Evolutionary conservation across 2,888 invertebrate genomes (phyloP).

Genomic region (Drosophila robusta): DNA sequence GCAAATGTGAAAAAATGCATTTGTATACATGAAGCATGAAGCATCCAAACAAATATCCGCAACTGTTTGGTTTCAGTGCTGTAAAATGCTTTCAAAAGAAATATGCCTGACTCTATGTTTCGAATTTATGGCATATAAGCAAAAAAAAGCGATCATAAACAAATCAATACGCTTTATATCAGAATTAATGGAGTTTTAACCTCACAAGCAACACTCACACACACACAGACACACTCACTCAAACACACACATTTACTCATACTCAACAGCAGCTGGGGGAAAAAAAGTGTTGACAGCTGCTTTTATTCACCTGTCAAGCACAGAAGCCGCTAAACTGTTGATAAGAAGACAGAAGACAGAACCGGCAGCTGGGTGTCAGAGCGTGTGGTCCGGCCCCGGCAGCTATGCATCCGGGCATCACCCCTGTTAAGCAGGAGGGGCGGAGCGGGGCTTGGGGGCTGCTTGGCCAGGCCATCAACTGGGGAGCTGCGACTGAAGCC

Average conservation of each 20-base stretch:
- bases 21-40: background rate
- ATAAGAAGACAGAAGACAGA: slow-evolving; percentile 54
- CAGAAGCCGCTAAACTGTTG: slow-evolving; percentile 79
- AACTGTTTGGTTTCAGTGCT: background rate
- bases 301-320: slow-evolving; percentile 81
- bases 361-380: slow-evolving; percentile 38
- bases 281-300: slow-evolving; percentile 79
- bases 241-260: slow-evolving; percentile 3
- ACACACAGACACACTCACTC: slow-evolving; percentile 3
- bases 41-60: background rate
- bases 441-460: background rate
- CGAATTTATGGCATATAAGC: background rate
- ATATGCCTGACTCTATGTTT: background rate
- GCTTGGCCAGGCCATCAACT: slow-evolving; percentile 39
- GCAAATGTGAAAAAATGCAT: background rate
- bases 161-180: slow-evolving; percentile 65
- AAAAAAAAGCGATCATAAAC: slow-evolving; percentile 16
- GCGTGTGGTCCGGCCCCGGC: slow-evolving; percentile 33
- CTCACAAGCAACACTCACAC: slow-evolving; percentile 17
- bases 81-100: slow-evolving; percentile 3
- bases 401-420: slow-evolving; percentile 29
- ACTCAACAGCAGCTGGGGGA: slow-evolving; percentile 15
- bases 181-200: slow-evolving; percentile 70
- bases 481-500: slow-evolving; percentile 13
- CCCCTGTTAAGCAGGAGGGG: slow-evolving; percentile 25